Evolutionary conservation across 2,797 vertebrate genomes (phyloP), one percentile per base, ranked within the genome.

Genomic region (Ataeniobius toweri): DNA sequence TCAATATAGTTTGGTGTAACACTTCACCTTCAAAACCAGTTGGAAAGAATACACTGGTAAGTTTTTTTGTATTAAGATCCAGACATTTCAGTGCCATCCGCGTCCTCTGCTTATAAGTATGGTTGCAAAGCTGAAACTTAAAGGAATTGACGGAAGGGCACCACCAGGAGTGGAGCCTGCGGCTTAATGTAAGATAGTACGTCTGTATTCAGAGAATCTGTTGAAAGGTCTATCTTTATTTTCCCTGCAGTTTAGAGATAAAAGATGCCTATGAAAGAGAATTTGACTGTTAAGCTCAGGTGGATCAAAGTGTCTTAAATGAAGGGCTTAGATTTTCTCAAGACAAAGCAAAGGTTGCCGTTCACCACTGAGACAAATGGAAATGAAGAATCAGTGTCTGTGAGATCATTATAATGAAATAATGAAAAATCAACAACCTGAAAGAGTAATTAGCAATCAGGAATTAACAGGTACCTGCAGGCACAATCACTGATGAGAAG

Each of bases 401-500:
- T 1, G 2, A 44, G 41, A 46, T 68, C 65, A 6, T 41, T 4
- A 7, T 67, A 6, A 24, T 39, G 31, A 65, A n/a, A 26, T n/a
- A 31, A 68, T 16, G 24, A 68, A n/a, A 68, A n/a, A 0, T 41
- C 65, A 68, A 44, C 39, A 68, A n/a, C n/a, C 41, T 44, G 22
- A 16, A 68, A 6, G 7, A 41, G 36, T 41, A 46, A 68, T 68
- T 68, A 68, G 41, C 24, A 68, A 46, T 68, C 65, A 68, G 65
- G 41, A 56, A 6, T 31, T 63, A 76, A 79, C 74, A 68, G 65
- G 65, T 46, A 68, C 65, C 41, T 68, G 12, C 41, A 68, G 65
- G 71, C 77, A 28, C 69, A 44, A 46, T n/a, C 41, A 44, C 65
- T 46, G 39, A 44, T 46, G 41, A n/a, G n/a, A 68, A 68, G 41